Conservation (phyloP, 2,113 vertebrate genomes). For the Symphodus melops region DNA sequence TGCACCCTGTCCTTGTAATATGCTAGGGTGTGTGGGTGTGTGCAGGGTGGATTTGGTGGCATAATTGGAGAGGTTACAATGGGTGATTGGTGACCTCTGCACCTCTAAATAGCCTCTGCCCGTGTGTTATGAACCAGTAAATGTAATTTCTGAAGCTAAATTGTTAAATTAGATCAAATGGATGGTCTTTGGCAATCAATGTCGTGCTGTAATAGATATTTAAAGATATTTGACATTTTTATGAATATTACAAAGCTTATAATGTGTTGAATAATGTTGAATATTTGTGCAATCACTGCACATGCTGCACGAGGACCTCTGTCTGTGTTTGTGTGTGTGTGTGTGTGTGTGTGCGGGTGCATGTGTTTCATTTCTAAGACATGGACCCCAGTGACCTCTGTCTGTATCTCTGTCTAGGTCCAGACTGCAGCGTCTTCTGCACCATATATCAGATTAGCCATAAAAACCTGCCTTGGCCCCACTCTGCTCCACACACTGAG, state of each 20-base stretch:
- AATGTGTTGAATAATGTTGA: slow-evolving; percentile 3
- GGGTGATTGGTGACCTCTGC: slow-evolving; percentile 63
- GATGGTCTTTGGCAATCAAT: slow-evolving; percentile 33
- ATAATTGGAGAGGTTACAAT: slow-evolving; percentile 52
- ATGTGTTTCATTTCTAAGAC: slow-evolving; percentile 48
- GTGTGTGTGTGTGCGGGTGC: neutral
- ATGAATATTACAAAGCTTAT: slow-evolving; percentile 30
- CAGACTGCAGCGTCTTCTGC: slow-evolving; percentile 57
- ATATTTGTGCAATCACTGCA: slow-evolving; percentile 17
- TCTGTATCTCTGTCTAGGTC: slow-evolving; percentile 60
- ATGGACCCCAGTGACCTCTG: slow-evolving; percentile 62
- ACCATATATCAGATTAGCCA: slow-evolving; percentile 77
- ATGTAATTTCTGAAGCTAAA: slow-evolving; percentile 51
- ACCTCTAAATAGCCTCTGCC: slow-evolving; percentile 53
- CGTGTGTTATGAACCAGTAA: slow-evolving; percentile 42
- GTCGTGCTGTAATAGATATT: slow-evolving; percentile 28
- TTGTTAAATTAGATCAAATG: slow-evolving; percentile 52
- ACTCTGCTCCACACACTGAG: slow-evolving; percentile 54
- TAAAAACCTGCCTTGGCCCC: slow-evolving; percentile 65
- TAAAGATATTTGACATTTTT: slow-evolving; percentile 19
- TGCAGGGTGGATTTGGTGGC: slow-evolving; percentile 39
- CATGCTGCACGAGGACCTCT: slow-evolving; percentile 2
- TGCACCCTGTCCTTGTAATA: slow-evolving; percentile 58
- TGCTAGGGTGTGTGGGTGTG: slow-evolving; percentile 53
- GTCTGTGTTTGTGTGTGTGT: slow-evolving; percentile 1